phyloP scores from a whole-genome alignment of 2,888 invertebrate species.

The Ectemnius lituratus region DNA sequence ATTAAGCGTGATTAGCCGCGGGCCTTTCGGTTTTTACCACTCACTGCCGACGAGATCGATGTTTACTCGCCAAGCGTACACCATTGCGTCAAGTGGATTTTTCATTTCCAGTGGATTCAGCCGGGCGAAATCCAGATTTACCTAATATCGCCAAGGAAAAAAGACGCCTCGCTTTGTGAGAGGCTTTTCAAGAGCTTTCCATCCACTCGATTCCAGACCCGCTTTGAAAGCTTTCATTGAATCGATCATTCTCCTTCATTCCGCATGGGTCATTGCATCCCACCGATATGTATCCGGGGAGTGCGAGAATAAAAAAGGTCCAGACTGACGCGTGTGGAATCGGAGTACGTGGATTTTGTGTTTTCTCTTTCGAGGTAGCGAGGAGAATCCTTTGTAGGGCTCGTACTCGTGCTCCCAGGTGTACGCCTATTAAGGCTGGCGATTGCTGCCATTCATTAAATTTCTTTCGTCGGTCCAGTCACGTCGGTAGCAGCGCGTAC shows the following conservation, averaged over 20 bases:
- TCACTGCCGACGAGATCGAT: neutral
- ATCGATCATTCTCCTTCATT: neutral
- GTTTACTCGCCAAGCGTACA: neutral
- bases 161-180: neutral
- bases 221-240: neutral
- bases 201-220: neutral
- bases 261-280: neutral
- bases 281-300: neutral
- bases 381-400: slow-evolving; percentile 5
- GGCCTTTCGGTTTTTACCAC: slow-evolving; percentile 43
- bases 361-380: slow-evolving; percentile 4
- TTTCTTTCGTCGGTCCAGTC: slow-evolving; percentile 57
- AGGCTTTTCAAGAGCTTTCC: neutral
- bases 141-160: neutral
- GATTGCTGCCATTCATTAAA: slow-evolving; percentile 70
- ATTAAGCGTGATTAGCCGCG: slow-evolving; percentile 66
- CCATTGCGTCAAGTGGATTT: neutral
- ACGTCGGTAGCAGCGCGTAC: slow-evolving; percentile 59
- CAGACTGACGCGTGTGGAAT: neutral
- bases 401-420: slow-evolving; percentile 33
- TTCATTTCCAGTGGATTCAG: neutral
- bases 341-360: neutral
- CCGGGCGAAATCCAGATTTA: neutral
- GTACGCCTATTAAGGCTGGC: slow-evolving; percentile 53
- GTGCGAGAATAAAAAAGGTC: neutral